Percentiles rank a stretch among this genome's conserved stretches.
phyloP scores from a whole-genome alignment of 2,797 vertebrate species.

The Odontamblyopus rebecca region DNA sequence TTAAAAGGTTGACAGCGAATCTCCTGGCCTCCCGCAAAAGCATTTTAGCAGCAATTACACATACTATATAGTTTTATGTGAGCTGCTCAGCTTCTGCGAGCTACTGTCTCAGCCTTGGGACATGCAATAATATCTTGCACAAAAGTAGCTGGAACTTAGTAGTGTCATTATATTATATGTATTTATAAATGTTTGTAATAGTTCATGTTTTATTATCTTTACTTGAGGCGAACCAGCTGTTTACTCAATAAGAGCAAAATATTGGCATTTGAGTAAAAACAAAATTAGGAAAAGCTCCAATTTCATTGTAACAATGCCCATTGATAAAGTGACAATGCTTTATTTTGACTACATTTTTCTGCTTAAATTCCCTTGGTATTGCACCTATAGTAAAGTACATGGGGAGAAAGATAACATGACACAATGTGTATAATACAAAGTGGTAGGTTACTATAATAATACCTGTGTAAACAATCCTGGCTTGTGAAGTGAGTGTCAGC shows the following conservation, averaged over 20 bases:
- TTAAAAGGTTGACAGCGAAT: conserved; percentile 9
- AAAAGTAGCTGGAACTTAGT: not conserved
- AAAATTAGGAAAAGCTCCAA: not conserved
- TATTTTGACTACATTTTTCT: not conserved
- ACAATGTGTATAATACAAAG: conserved; percentile 1
- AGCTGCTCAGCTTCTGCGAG: not conserved
- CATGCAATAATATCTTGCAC: not conserved
- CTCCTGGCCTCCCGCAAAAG: not conserved
- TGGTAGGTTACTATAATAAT: not conserved
- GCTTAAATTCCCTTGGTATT: not conserved
- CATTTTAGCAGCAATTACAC: conserved; percentile 10
- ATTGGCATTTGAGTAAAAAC: not conserved
- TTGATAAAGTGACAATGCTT: not conserved
- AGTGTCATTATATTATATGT: not conserved
- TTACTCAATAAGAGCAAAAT: not conserved
- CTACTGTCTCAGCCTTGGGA: conserved; percentile 1
- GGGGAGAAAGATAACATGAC: not conserved
- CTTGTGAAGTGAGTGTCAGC: conserved; percentile 11
- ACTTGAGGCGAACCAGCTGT: not conserved
- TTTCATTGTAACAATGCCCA: not conserved
- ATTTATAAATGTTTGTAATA: not conserved
- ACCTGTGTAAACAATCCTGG: conserved; percentile 6
- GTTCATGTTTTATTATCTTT: not conserved
- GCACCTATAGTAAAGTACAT: not conserved
- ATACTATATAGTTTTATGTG: conserved; percentile 11